Base-by-base conservation (phyloP, 1,140 invertebrate genomes). In the Fopius arisanus region DNA sequence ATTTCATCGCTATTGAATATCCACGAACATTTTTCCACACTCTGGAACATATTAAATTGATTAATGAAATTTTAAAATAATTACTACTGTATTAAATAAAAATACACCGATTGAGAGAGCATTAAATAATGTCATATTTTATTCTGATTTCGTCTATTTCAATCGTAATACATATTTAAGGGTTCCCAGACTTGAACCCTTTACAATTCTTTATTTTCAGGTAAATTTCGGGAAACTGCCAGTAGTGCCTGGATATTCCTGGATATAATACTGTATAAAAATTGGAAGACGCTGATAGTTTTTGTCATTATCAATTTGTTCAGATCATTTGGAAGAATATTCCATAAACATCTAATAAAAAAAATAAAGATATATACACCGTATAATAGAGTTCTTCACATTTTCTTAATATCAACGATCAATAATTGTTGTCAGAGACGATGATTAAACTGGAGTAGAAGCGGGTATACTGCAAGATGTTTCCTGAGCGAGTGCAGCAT, bases 401-500 rank as follows among this genome's bases (percentile, higher is more conserved):
- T 48, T 48, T 48, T 48, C 16, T 3, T 48, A 48, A 48, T 48
- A 48, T 48, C 43, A 48, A 16, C 1, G 14, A 48, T 48, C 43
- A 48, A 48, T 4, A 48, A 48, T 48, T 48, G 43, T 48, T 37
- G 33, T 37, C 12, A 7, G 12, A 3, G 12, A 1, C 33, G 7
- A 12, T 1, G 33, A 37, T 81, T 70, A 86, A 68, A 88, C 81
- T 4, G 85, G 75, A 0, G 83, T 87, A 0, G 86, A 88, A 12
- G 81, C 82, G 63, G 84, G 87, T 66, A 88, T 83, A 12, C 86
- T 82, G 66, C 83, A 88, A n/a, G 81, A 81, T 3, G 85, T 85
- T 80, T 91, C 89, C 62, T 90, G 89, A 1, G 87, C 85, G 41
- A 90, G 75, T 2, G 89, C 89, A n/a, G 90, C 90, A 69, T 91